Percentiles rank a stretch among this genome's conserved stretches.
Evolutionary conservation across 2,797 vertebrate genomes (phyloP).

Genomic region (Platyrinchus mystaceus): DNA sequence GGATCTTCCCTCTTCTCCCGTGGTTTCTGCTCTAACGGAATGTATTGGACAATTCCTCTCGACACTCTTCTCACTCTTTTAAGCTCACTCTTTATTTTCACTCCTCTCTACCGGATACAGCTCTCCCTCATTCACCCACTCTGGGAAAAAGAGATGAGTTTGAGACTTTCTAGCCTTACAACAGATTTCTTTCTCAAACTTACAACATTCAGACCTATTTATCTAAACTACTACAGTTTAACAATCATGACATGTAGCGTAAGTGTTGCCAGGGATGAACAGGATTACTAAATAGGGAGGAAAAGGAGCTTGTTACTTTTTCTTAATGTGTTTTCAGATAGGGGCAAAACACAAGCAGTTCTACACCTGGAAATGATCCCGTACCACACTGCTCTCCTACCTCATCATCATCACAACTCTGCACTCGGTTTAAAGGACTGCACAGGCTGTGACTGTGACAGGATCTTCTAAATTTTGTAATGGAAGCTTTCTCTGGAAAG

Average conservation of each 20-base stretch:
- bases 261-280: not conserved
- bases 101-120: not conserved
- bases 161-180: not conserved
- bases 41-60: not conserved
- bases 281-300: not conserved
- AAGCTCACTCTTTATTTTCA: not conserved
- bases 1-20: not conserved
- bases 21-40: not conserved
- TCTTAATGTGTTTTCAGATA: not conserved
- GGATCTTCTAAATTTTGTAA: not conserved
- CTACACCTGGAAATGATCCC: not conserved
- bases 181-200: not conserved
- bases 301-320: not conserved
- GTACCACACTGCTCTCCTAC: not conserved
- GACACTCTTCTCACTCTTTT: not conserved
- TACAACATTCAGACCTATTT: not conserved
- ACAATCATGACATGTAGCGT: not conserved
- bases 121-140: not conserved
- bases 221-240: not conserved
- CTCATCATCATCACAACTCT: not conserved
- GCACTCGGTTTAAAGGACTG: not conserved
- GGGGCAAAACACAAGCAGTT: not conserved
- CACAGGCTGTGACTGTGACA: not conserved
- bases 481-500: not conserved
- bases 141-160: not conserved